Evolutionary conservation across 2,888 invertebrate species (phyloP).

Genomic region (Calameuta idolon): DNA sequence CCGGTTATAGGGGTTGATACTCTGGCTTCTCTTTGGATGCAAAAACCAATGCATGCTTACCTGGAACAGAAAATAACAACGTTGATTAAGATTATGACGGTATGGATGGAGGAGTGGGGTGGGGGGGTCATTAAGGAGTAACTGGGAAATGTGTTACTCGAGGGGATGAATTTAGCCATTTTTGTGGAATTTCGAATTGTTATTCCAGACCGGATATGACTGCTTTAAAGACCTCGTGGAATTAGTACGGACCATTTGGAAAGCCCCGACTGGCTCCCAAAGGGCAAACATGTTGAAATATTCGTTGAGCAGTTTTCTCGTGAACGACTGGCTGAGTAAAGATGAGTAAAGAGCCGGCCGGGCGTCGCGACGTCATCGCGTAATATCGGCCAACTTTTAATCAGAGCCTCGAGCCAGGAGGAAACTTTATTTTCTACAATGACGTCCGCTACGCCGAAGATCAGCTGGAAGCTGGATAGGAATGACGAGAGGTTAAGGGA

Average conservation of each 20-base stretch:
- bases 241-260: not conserved
- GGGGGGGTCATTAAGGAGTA: too few relatives aligned
- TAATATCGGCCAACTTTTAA: constrained; percentile 55
- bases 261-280: not conserved
- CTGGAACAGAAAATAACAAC: constrained; percentile 47
- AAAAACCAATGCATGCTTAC: constrained; percentile 41
- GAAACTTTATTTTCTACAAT: constrained; percentile 52
- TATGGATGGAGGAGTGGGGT: not conserved
- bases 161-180: not conserved
- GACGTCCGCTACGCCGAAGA: constrained; percentile 46
- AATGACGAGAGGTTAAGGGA: constrained; percentile 20
- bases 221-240: not conserved
- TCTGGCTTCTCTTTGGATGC: not conserved
- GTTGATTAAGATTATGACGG: not conserved
- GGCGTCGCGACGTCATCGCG: constrained; percentile 39
- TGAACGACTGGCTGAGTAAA: constrained; percentile 40
- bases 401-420: constrained; percentile 45
- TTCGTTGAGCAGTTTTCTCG: constrained; percentile 34
- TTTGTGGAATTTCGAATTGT: not conserved
- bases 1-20: not conserved
- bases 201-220: not conserved
- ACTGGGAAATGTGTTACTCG: too few relatives aligned
- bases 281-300: constrained; percentile 25
- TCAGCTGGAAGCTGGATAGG: constrained; percentile 27
- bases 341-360: constrained; percentile 30